These are phyloP conservation scores for Mastomys coucha DNA, from an alignment of 2,113 vertebrate species.

Conservation along the genomic window DNA sequence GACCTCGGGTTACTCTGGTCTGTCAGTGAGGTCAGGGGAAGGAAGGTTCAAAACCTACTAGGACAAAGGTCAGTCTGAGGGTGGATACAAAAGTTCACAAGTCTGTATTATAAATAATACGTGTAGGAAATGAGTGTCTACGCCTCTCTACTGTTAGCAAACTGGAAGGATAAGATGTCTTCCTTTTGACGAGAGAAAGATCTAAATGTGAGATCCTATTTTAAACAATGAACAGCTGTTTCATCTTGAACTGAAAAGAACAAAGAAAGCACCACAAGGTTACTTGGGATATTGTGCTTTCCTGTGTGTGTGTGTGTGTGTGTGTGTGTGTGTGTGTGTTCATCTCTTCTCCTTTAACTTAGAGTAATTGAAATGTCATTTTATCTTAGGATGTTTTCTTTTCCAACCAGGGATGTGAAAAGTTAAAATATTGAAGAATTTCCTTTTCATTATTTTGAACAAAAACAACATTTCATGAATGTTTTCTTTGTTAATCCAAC, in stretches of 20 bases:
- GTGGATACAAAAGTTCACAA: slow-evolving; percentile 71
- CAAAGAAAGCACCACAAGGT: slow-evolving; percentile 81
- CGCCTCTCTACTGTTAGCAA: slow-evolving; percentile 81
- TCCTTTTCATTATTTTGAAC: slow-evolving; percentile 73
- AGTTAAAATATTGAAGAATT: slow-evolving; percentile 61
- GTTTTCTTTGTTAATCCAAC: slow-evolving; percentile 84
- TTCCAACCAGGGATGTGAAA: slow-evolving; percentile 53
- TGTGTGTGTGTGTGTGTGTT: slow-evolving; percentile 38
- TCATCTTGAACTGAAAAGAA: slow-evolving; percentile 80
- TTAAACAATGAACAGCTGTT: slow-evolving; percentile 86
- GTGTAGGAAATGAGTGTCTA: slow-evolving; percentile 87
- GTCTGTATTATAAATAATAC: slow-evolving; percentile 76
- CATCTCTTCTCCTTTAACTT: slow-evolving; percentile 53
- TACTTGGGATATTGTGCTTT: slow-evolving; percentile 78
- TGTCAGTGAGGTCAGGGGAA: slow-evolving; percentile 70
- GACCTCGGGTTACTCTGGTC: slow-evolving; percentile 55
- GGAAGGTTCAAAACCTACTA: slow-evolving; percentile 44
- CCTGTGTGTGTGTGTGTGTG: slow-evolving; percentile 42
- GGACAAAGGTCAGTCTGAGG: slow-evolving; percentile 61
- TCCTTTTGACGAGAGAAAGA: slow-evolving; percentile 86
- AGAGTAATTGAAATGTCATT: slow-evolving; percentile 73
- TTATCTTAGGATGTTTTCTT: slow-evolving; percentile 74
- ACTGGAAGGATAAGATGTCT: slow-evolving; percentile 83
- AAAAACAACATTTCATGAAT: slow-evolving; percentile 77
- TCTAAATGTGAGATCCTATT: slow-evolving; percentile 86